A percentile compares a stretch with the other conserved stretches of the same genome.
phyloP scores from a whole-genome alignment of 2,797 vertebrate species.

The Huso huso region DNA sequence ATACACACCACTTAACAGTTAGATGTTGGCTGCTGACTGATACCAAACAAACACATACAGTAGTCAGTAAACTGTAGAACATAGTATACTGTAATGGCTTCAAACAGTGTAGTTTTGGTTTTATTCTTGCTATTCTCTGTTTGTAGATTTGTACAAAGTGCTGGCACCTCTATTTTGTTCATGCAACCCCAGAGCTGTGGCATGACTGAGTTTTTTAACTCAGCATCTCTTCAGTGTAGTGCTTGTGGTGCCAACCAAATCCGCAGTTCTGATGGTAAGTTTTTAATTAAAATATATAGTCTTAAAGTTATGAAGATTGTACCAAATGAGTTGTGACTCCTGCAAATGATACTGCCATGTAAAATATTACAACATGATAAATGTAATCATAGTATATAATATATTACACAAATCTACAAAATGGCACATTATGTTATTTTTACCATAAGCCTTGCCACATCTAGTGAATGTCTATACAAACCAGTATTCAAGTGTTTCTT shows the following conservation, averaged over 20 bases:
- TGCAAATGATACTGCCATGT: no score
- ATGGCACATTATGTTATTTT: no score
- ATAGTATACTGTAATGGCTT: background rate
- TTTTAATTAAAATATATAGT: background rate
- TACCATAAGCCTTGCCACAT: no score
- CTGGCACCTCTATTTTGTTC: conserved; percentile 7
- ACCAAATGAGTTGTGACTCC: no score
- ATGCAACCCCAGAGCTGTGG: background rate
- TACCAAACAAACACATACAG: background rate
- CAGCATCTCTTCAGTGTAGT: conserved; percentile 8
- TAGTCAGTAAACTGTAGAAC: no score
- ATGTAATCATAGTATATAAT: no score
- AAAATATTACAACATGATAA: no score
- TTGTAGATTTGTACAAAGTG: background rate
- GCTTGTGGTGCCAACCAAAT: conserved; percentile 1
- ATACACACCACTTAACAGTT: background rate
- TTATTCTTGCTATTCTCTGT: background rate
- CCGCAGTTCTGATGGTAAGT: conserved; percentile 14
- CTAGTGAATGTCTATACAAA: no score
- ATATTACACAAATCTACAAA: no score
- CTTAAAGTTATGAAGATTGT: background rate
- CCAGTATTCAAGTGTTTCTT: no score
- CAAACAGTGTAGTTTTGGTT: background rate
- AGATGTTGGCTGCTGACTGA: background rate
- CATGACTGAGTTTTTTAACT: conserved; percentile 9